Percentiles rank a stretch among this genome's conserved stretches.
These are phyloP conservation scores for Scaptomyza flava DNA, from an alignment of 2,888 invertebrate species.

Conservation along the genomic window DNA sequence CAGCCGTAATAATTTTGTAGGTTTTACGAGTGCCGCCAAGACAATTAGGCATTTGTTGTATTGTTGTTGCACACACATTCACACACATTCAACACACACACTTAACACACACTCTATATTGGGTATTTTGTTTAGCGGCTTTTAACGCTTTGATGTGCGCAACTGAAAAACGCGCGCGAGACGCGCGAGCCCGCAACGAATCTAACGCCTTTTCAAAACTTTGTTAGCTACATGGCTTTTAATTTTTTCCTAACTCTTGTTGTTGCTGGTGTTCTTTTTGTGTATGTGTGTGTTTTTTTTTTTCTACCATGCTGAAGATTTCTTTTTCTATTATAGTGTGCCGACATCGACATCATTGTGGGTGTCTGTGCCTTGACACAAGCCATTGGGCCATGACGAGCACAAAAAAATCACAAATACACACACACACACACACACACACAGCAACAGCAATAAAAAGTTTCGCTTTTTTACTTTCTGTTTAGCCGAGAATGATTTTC, in stretches of 20 bases:
- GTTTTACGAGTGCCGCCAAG: slow-evolving; percentile 77
- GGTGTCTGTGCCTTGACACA: slow-evolving; percentile 73
- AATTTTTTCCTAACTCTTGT: slow-evolving; percentile 47
- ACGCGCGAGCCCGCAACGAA: slow-evolving; percentile 71
- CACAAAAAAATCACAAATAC: slow-evolving; percentile 30
- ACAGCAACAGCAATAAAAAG: slow-evolving; percentile 13
- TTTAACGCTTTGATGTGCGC: slow-evolving; percentile 72
- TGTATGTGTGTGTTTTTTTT: neutral
- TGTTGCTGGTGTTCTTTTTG: slow-evolving; percentile 13
- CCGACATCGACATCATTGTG: slow-evolving; percentile 70
- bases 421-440: slow-evolving; percentile 12
- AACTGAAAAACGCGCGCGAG: slow-evolving; percentile 65
- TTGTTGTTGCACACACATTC: slow-evolving; percentile 44
- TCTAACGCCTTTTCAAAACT: slow-evolving; percentile 76
- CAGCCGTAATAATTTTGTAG: slow-evolving; percentile 75
- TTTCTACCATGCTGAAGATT: slow-evolving; percentile 63
- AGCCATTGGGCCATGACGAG: slow-evolving; percentile 70
- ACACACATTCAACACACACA: slow-evolving; percentile 11
- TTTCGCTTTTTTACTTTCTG: slow-evolving; percentile 28
- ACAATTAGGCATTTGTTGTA: slow-evolving; percentile 78
- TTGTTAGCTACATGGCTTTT: slow-evolving; percentile 61
- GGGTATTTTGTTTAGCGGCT: slow-evolving; percentile 76
- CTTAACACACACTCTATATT: slow-evolving; percentile 23
- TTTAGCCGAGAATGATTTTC: slow-evolving; percentile 35
- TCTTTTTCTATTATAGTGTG: slow-evolving; percentile 75